A percentile compares a stretch with the other conserved stretches of the same genome.
These are phyloP conservation scores for Thrips palmi DNA, from an alignment of 1,140 invertebrate species.

Conservation along the genomic window DNA sequence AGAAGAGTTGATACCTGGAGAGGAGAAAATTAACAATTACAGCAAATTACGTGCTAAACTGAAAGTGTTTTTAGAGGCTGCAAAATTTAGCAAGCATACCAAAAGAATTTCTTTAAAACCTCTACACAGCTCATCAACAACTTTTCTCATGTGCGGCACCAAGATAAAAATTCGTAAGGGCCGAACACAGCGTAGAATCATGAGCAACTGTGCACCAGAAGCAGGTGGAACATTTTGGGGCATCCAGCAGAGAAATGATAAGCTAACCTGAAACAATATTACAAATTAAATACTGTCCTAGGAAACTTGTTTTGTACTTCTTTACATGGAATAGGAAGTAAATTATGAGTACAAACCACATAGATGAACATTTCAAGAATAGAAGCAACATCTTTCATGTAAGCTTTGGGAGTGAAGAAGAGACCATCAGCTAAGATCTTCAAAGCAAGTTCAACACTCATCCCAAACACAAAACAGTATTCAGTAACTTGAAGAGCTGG, in stretches of 20 bases:
- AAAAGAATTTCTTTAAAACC: constrained; percentile 99
- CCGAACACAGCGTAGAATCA: constrained; percentile 90
- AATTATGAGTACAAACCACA: constrained; percentile 36
- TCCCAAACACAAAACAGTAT: constrained; percentile 94
- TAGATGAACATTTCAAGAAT: constrained; percentile 96
- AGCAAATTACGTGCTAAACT: neutral
- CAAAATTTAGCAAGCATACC: constrained; percentile 33
- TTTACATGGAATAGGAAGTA: no score
- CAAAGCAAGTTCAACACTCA: constrained; percentile 88
- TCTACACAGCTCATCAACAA: constrained; percentile 93
- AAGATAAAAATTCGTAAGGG: constrained; percentile 94
- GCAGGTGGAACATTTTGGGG: constrained; percentile 77
- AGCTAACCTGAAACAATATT: constrained; percentile 47
- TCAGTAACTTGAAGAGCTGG: constrained; percentile 82
- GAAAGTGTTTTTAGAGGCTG: neutral
- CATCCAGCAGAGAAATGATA: constrained; percentile 95
- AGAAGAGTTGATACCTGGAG: constrained; percentile 86
- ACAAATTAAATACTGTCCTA: neutral
- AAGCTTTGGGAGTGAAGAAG: constrained; percentile 97
- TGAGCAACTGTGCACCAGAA: constrained; percentile 81
- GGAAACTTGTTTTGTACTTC: neutral
- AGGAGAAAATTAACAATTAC: neutral
- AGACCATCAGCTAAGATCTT: constrained; percentile 96
- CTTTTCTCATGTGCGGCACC: constrained; percentile 98
- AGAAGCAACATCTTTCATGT: constrained; percentile 93